Base-by-base conservation (phyloP, 1,140 invertebrate genomes). In the Oppia nitens region DNA sequence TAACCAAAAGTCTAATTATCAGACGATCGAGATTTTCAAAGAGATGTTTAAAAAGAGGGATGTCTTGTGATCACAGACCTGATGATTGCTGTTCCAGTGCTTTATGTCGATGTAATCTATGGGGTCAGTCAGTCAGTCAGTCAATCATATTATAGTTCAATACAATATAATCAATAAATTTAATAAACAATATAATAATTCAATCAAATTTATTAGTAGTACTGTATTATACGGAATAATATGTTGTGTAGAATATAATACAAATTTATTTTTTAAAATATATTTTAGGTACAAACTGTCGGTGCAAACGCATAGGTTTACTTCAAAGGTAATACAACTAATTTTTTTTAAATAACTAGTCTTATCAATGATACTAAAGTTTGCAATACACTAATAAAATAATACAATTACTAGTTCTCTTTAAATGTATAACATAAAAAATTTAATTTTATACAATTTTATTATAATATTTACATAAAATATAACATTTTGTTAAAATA, bases 81-180 rank as follows among this genome's bases (percentile, higher is more conserved):
- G 82, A 83, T 52, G 85, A 87, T 71, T 90, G 87, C 75, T 90
- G 87, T 75, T 81, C 82, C 72, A 84, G 81, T 65, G 83, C 83
- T 48, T 82, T 84, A 24, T 91, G 87, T 74, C 78, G 86, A 40
- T 90, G 87, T 77, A 90, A 89, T 72, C 76, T 90, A 3, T 91
- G 87, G 87, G 86, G 32, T 40, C 17, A 40, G 32, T 40, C 32
- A 40, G 32, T 40, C 17, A 6, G 32, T 9, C 32, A 40, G 32
- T 40, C 17, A 40, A 6, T 40, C n/a, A n/a, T n/a, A n/a, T n/a
- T n/a, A n/a, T n/a, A n/a, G n/a, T 40, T 17, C 32, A 40, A 40
- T 9, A 40, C 6, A 6, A 40, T 9, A 40, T 40, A 9, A 40
- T 40, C 17, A 9, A 40, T 9, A 40, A 40, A 40, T 40, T 40